Evolutionary conservation across 1,140 invertebrate genomes (phyloP).

Genomic region (Brachionus rotundiformis): DNA sequence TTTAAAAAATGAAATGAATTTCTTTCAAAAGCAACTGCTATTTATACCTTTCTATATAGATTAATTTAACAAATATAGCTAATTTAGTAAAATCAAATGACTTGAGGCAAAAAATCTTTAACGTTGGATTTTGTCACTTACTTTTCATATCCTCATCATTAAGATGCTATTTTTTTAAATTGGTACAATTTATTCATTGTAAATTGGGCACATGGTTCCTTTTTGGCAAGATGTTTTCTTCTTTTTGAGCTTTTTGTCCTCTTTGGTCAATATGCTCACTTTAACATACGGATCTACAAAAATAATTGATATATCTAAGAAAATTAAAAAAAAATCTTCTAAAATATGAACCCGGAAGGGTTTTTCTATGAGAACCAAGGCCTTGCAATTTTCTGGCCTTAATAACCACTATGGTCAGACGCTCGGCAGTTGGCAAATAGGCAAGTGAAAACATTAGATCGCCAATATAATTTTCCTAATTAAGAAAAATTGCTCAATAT

Average conservation of each 20-base stretch:
- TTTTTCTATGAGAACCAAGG: slow-evolving; percentile 57
- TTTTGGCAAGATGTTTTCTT: slow-evolving; percentile 99
- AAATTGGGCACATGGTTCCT: slow-evolving; percentile 92
- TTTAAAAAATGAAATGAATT: no score
- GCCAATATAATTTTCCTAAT: slow-evolving; percentile 57
- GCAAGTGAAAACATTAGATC: slow-evolving; percentile 79
- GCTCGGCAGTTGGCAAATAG: slow-evolving; percentile 80
- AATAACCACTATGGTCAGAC: slow-evolving; percentile 77
- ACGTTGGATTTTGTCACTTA: no score
- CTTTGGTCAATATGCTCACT: slow-evolving; percentile 85
- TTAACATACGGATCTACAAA: slow-evolving; percentile 78
- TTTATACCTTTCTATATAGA: no score
- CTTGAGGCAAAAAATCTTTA: no score
- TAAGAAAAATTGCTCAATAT: no score
- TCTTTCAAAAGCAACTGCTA: no score
- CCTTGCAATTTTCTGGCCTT: slow-evolving; percentile 78
- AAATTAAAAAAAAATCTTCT: no score
- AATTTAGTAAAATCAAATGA: no score
- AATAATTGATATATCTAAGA: no score
- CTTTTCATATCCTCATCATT: no score
- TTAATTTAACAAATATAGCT: no score
- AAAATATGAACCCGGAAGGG: slow-evolving; percentile 45
- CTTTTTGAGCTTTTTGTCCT: slow-evolving; percentile 94
- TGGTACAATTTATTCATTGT: slow-evolving; percentile 85
- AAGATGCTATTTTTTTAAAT: slow-evolving; percentile 66